These are phyloP conservation scores for Holacanthella duospinosa DNA, from an alignment of 2,888 invertebrate species.

Conservation along the genomic window DNA sequence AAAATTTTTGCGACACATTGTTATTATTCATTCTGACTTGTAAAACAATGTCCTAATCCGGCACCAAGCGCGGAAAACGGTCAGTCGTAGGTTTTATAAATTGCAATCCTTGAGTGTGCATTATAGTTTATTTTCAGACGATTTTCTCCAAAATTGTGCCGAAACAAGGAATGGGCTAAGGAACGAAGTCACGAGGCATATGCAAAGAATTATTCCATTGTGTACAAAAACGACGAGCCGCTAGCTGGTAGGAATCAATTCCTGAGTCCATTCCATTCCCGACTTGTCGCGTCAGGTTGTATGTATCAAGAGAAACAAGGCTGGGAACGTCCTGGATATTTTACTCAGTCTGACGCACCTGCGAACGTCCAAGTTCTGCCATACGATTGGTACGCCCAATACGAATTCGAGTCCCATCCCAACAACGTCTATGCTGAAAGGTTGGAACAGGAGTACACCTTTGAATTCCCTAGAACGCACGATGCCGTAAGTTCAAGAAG, in stretches of 20 bases:
- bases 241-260: constrained; percentile 65
- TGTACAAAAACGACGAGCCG: constrained; percentile 73
- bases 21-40: not conserved
- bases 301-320: constrained; percentile 80
- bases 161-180: constrained; percentile 61
- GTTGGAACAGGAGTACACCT: constrained; percentile 64
- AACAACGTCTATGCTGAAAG: constrained; percentile 59
- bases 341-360: constrained; percentile 37
- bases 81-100: no score
- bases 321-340: constrained; percentile 84
- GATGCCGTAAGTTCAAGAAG: constrained; percentile 51
- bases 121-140: constrained; percentile 43
- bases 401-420: constrained; percentile 56
- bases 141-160: constrained; percentile 62
- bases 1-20: not conserved
- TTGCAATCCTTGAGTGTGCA: no score
- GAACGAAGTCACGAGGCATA: constrained; percentile 85
- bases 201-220: constrained; percentile 69
- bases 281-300: constrained; percentile 63
- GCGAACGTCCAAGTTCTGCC: constrained; percentile 47
- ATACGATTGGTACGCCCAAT: constrained; percentile 75
- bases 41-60: no score
- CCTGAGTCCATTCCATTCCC: constrained; percentile 57
- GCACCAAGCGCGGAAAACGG: no score
- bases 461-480: constrained; percentile 70